Evolutionary conservation across 2,113 vertebrate genomes (phyloP), one percentile per base, ranked within the genome.

Genomic region (human (Homo sapiens)): DNA sequence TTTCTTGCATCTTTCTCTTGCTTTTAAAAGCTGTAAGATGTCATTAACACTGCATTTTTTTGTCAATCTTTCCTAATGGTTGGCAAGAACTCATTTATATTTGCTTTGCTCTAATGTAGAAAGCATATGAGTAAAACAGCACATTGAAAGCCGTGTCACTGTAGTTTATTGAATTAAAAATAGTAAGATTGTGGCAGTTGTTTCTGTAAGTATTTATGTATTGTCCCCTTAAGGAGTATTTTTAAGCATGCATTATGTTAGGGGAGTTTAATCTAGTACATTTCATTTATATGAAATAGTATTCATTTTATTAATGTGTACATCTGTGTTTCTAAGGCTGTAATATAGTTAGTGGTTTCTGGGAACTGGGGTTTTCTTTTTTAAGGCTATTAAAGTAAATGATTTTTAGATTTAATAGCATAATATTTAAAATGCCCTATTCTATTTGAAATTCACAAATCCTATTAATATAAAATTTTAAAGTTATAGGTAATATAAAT

Each of bases 11-110:
- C 90, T 95, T 90, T 96, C 93, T 97, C 95, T 97, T 92, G 89
- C 97, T 97, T 97, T 97, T 98, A 98, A 98, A 98, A 98, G 94
- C 98, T 23, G 0, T 98, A 98, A 98, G 98, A 98, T 98, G 90
- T 97, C 97, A 96, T 98, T 98, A 98, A 98, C 97, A 98, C 98
- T 98, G 97, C 97, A 97, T 98, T 98, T 98, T 98, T 98, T 97
- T 81, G 96, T 98, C 22, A 10, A 0, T 96, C 96, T 98, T 96
- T 97, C 93, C 86, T 98, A 98, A 96, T 85, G 87, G 94, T 95
- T 92, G 97, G 92, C 98, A 98, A 97, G 97, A 97, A 98, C 96
- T 98, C 96, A 76, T 97, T 96, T 95, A 17, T 96, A 78, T 97
- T 91, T 70, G 95, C 96, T 98, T 94, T 89, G 92, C 52, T 86